A percentile compares a stretch with the other conserved stretches of the same genome.
phyloP scores from a whole-genome alignment of 2,888 invertebrate species.

The Phyto melanocephala region DNA sequence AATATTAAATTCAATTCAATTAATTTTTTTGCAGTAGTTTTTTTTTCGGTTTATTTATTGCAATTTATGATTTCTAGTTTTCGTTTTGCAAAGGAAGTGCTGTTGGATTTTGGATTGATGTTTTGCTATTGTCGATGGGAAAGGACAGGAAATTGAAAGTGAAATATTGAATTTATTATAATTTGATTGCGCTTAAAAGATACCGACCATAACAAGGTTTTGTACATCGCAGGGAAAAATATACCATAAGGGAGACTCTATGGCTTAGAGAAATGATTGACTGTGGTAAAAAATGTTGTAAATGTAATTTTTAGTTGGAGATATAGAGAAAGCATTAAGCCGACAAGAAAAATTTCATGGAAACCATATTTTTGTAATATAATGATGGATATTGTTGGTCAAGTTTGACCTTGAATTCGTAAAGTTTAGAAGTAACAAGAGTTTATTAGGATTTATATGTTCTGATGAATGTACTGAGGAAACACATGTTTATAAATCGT shows the following conservation, averaged over 20 bases:
- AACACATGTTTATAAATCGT: too few species aligned
- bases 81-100: conserved; percentile 53
- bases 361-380: not conserved
- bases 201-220: conserved; percentile 24
- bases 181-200: conserved; percentile 32
- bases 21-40: not conserved
- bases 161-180: conserved; percentile 59
- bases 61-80: conserved; percentile 51
- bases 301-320: conserved; percentile 1
- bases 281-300: conserved; percentile 1
- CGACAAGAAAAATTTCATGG: not conserved
- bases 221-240: not conserved
- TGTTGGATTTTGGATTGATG: not conserved
- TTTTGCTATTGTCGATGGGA: conserved; percentile 18
- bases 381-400: too few species aligned
- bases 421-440: too few species aligned
- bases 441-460: too few species aligned
- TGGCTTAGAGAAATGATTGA: not conserved
- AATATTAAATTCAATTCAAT: conserved; percentile 32
- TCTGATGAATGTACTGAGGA: too few species aligned
- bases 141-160: conserved; percentile 64
- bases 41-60: conserved; percentile 13
- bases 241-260: not conserved
- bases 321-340: not conserved
- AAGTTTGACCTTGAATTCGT: too few species aligned